phyloP scores from a whole-genome alignment of 2,797 vertebrate species.

The Sebastes hubbsi region DNA sequence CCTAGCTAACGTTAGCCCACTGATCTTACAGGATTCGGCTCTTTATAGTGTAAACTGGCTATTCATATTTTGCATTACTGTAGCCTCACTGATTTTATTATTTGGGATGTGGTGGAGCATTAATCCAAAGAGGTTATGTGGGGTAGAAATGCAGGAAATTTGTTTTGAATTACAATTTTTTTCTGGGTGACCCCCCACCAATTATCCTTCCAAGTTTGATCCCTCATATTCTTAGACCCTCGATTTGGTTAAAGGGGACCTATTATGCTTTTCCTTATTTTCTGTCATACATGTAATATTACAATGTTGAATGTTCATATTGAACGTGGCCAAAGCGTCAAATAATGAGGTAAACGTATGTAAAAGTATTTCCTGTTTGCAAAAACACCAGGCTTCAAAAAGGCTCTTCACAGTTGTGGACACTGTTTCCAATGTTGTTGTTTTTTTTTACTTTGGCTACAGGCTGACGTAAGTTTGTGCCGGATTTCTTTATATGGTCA shows the following conservation, averaged over 20 bases:
- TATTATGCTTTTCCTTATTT: no score
- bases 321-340: no score
- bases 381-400: no score
- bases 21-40: background rate
- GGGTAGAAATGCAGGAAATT: background rate
- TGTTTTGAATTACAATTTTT: background rate
- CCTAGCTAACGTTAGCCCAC: background rate
- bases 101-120: background rate
- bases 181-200: background rate
- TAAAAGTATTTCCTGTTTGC: no score
- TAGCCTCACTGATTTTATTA: background rate
- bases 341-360: no score
- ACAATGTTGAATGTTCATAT: no score
- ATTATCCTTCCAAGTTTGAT: background rate
- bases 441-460: no score
- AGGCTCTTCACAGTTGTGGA: no score
- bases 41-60: background rate
- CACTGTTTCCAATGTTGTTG: no score
- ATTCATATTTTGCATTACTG: background rate
- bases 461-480: accelerated
- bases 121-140: background rate
- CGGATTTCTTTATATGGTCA: no score
- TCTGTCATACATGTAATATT: no score
- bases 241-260: background rate
- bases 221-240: background rate